These are phyloP conservation scores for Pyrrhosoma nymphula DNA, from an alignment of 2,888 invertebrate species.

Conservation along the genomic window DNA sequence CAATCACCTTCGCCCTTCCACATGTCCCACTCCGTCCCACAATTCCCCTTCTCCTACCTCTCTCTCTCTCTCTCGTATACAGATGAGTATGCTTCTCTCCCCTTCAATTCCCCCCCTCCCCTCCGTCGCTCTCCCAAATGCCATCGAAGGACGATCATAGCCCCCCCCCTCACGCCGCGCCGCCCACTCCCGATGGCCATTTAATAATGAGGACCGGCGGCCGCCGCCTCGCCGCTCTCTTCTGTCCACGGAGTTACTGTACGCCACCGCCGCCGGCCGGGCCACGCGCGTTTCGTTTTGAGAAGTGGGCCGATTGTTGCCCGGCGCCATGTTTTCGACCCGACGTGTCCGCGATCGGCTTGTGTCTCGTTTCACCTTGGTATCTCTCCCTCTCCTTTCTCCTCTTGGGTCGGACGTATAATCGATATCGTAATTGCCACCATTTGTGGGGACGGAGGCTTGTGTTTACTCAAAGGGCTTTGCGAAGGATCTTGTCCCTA, in stretches of 20 bases:
- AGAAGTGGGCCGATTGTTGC: not conserved
- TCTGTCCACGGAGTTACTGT: too few species aligned
- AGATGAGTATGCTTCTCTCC: too few species aligned
- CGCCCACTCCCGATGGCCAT: not conserved
- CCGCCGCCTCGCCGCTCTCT: not conserved
- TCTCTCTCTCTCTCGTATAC: not conserved
- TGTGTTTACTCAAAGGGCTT: not conserved
- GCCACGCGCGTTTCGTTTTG: not conserved
- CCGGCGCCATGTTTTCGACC: not conserved
- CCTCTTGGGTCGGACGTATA: not conserved
- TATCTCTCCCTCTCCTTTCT: too few species aligned
- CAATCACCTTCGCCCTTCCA: not conserved
- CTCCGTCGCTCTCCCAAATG: not conserved
- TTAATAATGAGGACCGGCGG: constrained; percentile 10
- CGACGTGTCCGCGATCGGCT: not conserved
- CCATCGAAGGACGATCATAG: not conserved
- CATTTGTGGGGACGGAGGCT: not conserved
- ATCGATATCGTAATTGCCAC: not conserved
- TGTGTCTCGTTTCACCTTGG: not conserved
- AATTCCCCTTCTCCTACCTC: not conserved
- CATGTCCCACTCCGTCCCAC: not conserved
- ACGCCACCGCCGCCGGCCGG: not conserved
- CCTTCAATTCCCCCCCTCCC: not conserved
- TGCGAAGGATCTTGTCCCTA: not conserved
- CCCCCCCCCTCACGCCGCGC: not conserved